phyloP scores from a whole-genome alignment of 2,797 vertebrate genomes.

The Lycodopsis pacificus region DNA sequence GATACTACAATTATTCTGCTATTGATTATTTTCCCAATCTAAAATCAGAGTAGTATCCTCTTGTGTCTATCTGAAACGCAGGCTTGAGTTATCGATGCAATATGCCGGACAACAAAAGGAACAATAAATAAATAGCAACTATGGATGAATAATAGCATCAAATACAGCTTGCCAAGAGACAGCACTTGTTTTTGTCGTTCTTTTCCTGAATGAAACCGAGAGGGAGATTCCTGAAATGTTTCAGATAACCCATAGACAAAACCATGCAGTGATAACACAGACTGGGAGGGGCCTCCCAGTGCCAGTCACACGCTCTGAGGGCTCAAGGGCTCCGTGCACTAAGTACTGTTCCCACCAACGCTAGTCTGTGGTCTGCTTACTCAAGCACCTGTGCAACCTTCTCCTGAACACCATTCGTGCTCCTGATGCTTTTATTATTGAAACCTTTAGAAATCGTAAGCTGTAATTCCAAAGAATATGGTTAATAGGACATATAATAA shows the following conservation, averaged over 20 bases:
- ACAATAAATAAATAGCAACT: conserved; percentile 14
- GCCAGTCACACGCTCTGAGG: conserved; percentile 73
- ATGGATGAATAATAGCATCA: background rate
- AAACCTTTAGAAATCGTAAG: background rate
- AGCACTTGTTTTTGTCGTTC: conserved; percentile 30
- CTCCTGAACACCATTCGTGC: background rate
- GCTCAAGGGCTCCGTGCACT: conserved; percentile 63
- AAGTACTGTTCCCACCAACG: conserved; percentile 61
- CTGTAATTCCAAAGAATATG: background rate
- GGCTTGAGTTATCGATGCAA: background rate
- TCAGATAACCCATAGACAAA: conserved; percentile 84
- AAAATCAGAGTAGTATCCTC: background rate
- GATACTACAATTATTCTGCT: background rate
- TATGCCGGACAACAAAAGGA: background rate
- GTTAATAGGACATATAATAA: background rate
- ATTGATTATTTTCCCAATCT: background rate
- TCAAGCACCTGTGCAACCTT: conserved; percentile 52
- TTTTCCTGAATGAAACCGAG: conserved; percentile 57
- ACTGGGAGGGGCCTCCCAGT: conserved; percentile 74
- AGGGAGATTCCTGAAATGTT: conserved; percentile 83
- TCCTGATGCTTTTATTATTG: background rate
- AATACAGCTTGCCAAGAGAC: conserved; percentile 4
- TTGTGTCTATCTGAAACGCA: conserved; percentile 16
- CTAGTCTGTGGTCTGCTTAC: conserved; percentile 9
- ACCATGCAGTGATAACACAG: conserved; percentile 83